These are phyloP conservation scores for Maccullochella peelii DNA, from an alignment of 2,113 vertebrate genomes.

Conservation along the genomic window DNA sequence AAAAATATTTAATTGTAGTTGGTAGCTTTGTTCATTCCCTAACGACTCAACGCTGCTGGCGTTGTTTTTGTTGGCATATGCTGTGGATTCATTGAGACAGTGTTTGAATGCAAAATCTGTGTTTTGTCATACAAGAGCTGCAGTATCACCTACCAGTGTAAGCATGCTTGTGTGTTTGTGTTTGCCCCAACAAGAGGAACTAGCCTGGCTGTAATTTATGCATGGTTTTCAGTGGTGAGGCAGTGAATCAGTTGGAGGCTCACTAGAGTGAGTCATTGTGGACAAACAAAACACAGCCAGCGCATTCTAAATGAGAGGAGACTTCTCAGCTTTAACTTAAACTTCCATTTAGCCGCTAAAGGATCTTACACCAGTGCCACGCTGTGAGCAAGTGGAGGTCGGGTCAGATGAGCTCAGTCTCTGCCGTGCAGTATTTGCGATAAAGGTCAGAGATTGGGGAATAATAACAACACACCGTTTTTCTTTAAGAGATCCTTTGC, in stretches of 20 bases:
- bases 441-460: slow-evolving; percentile 76
- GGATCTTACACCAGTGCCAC: slow-evolving; percentile 26
- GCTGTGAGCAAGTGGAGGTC: slow-evolving; percentile 51
- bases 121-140: slow-evolving; percentile 46
- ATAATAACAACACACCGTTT: slow-evolving; percentile 63
- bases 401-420: slow-evolving; percentile 48
- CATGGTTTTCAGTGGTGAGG: slow-evolving; percentile 52
- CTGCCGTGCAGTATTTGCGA: slow-evolving; percentile 59
- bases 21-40: slow-evolving; percentile 57
- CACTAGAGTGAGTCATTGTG: slow-evolving; percentile 69
- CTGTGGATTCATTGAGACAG: slow-evolving; percentile 29
- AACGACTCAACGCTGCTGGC: slow-evolving; percentile 47
- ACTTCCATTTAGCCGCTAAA: slow-evolving; percentile 68
- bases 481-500: slow-evolving; percentile 65
- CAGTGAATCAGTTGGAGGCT: slow-evolving; percentile 60
- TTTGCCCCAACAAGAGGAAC: slow-evolving; percentile 42
- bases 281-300: slow-evolving; percentile 70
- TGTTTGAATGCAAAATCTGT: slow-evolving; percentile 53
- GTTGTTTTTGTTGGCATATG: slow-evolving; percentile 56
- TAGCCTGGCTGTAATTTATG: slow-evolving; percentile 70
- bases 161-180: slow-evolving; percentile 30
- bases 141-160: slow-evolving; percentile 4
- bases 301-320: slow-evolving; percentile 69
- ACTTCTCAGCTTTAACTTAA: slow-evolving; percentile 64
- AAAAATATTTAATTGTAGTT: slow-evolving; percentile 56